Evolutionary conservation across 1,140 invertebrate species (phyloP).

Genomic region (Lasioglossum albipes): DNA sequence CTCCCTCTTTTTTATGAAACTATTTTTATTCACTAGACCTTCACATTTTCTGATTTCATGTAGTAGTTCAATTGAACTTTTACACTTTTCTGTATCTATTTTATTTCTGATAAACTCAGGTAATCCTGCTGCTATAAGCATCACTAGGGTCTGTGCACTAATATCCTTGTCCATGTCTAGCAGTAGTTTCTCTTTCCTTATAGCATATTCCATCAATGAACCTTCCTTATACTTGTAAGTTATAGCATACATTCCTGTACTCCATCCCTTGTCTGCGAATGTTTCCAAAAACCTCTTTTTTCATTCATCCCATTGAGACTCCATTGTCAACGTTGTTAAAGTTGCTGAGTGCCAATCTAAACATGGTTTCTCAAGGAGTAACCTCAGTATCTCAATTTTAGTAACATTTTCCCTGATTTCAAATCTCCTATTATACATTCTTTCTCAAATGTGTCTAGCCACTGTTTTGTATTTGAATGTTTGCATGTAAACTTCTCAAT

Average conservation of each 20-base stretch:
- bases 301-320: neutral
- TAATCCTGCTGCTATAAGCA: neutral
- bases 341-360: constrained; percentile 8
- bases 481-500: neutral
- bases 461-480: neutral
- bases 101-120: constrained; percentile 29
- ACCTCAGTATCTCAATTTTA: constrained; percentile 9
- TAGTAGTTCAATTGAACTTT: constrained; percentile 6
- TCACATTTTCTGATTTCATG: constrained; percentile 25
- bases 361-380: neutral
- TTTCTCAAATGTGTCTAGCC: constrained; percentile 3
- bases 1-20: neutral
- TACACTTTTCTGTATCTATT: constrained; percentile 25
- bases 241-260: neutral
- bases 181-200: constrained; percentile 3
- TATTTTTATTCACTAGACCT: constrained; percentile 14
- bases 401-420: neutral
- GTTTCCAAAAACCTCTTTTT: constrained; percentile 19
- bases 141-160: neutral
- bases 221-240: constrained; percentile 12
- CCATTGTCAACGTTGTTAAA: neutral
- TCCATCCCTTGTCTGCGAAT: constrained; percentile 28
- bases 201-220: constrained; percentile 1
- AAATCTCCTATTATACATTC: constrained; percentile 18
- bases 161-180: constrained; percentile 12